Evolutionary conservation across 1,140 invertebrate species (phyloP), one percentile per base, ranked within the genome.

Genomic region (Sinella curviseta): DNA sequence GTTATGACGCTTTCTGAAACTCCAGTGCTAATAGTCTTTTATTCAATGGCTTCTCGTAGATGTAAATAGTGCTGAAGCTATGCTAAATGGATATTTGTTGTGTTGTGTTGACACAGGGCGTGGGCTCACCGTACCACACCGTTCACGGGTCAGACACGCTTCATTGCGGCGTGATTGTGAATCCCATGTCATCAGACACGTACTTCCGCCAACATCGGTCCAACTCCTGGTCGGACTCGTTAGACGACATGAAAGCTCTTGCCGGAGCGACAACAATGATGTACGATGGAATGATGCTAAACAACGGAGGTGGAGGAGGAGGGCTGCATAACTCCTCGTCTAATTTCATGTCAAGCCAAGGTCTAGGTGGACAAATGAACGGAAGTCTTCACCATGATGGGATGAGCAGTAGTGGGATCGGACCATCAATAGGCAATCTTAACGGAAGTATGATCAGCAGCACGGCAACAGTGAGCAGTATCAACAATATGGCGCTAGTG

Each of bases 61-160:
- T 14, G 48, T 16, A n/a, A 54, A 54, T 54, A 54, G 14, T 54
- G n/a, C 14, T 54, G 14, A 16, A n/a, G n/a, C n/a, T 54, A 14
- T 14, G n/a, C n/a, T 54, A 16, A 16, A 54, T 54, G 48, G n/a
- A 14, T 54, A 16, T 54, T n/a, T 54, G 48, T 54, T 54, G 48
- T 54, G 14, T n/a, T 54, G 24, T 67, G n/a, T 48, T 48, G 34
- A 24, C 31, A 48, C 82, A 92, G 87, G 91, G 92, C 74, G 92
- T 93, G 54, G 92, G 92, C 48, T 96, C 94, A 1, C 94, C 94
- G 0, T 97, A 97, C 87, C 95, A 96, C 86, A 97, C 95, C 16
- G 94, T 97, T 74, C 93, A 94, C 84, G 91, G 94, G 77, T 91
- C 93, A 31, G 94, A 95, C 83, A 92, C 92, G 78, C 55, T 81